Base-by-base conservation (phyloP, 1,140 invertebrate species). In the Cydia amplana region DNA sequence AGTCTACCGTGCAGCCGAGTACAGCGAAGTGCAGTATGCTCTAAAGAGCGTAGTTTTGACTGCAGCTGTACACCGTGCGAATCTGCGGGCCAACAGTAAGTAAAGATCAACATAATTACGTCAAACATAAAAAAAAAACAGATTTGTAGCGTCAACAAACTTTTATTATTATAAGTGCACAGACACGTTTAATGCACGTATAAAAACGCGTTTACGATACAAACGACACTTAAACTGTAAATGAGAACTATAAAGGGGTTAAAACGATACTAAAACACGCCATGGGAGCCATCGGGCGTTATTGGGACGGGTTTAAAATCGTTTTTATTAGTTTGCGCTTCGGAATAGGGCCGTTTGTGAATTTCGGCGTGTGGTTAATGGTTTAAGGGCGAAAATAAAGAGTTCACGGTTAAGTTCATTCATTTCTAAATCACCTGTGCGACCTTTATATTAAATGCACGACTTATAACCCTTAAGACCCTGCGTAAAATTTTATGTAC, bases 171-270 rank as follows among this genome's bases (percentile, higher is more conserved):
- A 20, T 60, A 60, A 60, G 55, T 60, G 55, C 55, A 60, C 49
- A 18, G 49, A 51, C 49, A 51, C 55, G 55, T 10, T 60, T 60
- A 23, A 60, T 60, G 55, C 20, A 10, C 20, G 2, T 18, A 60
- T 60, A 60, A 23, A 60, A 60, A 60, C 55, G 20, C 55, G 55
- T 60, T 60, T 60, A 60, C 55, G 55, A 60, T 60, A 60, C 55
- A 12, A 23, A 60, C 55, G 55, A 60, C 55, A 60, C 55, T 60
- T 23, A 60, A 60, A 60, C 55, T 60, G 55, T 60, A 60, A 60
- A 60, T 60, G 55, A 60, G 55, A 60, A 60, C 55, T 60, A 60
- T 60, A 60, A 60, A 60, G 55, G 55, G 55, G 55, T 60, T 60
- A 60, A 60, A 60, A 23, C 55, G 55, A 10, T n/a, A 9, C 16